These are phyloP conservation scores for Drosophila persimilis DNA, from an alignment of 1,140 invertebrate genomes.

Conservation along the genomic window DNA sequence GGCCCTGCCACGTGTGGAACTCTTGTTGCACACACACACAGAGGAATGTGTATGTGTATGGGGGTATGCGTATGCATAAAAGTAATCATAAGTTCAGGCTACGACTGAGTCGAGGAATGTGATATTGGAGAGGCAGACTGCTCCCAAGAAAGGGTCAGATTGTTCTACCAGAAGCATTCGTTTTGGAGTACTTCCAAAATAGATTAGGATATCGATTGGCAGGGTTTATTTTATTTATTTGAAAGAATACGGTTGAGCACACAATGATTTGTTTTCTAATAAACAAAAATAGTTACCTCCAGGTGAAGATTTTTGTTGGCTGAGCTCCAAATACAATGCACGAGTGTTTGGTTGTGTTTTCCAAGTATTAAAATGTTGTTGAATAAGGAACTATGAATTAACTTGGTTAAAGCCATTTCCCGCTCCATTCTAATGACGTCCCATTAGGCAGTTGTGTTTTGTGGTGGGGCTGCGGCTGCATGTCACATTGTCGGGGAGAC, in stretches of 20 bases:
- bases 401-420: conserved; percentile 15
- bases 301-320: not conserved
- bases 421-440: conserved; percentile 19
- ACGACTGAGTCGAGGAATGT: not conserved
- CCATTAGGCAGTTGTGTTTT: conserved; percentile 17
- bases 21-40: conserved; percentile 6
- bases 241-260: conserved; percentile 27
- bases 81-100: conserved; percentile 44
- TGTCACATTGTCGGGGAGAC: conserved; percentile 69
- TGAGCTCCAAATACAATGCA: not conserved
- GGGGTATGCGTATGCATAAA: conserved; percentile 44
- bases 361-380: conserved; percentile 33
- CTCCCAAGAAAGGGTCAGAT: conserved; percentile 37
- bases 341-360: conserved; percentile 2
- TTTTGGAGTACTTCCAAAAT: conserved; percentile 25
- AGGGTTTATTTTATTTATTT: conserved; percentile 17
- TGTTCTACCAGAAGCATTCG: conserved; percentile 20
- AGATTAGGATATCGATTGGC: conserved; percentile 33
- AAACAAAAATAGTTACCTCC: not conserved
- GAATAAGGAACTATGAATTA: conserved; percentile 41
- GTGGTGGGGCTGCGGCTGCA: conserved; percentile 40
- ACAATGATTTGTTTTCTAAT: conserved; percentile 10
- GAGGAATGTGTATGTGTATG: not conserved
- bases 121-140: not conserved
- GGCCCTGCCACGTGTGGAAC: conserved; percentile 27